A percentile compares a stretch with the other conserved stretches of the same genome.
These are phyloP conservation scores for Morelia viridis DNA, from an alignment of 2,797 vertebrate species.

Conservation along the genomic window DNA sequence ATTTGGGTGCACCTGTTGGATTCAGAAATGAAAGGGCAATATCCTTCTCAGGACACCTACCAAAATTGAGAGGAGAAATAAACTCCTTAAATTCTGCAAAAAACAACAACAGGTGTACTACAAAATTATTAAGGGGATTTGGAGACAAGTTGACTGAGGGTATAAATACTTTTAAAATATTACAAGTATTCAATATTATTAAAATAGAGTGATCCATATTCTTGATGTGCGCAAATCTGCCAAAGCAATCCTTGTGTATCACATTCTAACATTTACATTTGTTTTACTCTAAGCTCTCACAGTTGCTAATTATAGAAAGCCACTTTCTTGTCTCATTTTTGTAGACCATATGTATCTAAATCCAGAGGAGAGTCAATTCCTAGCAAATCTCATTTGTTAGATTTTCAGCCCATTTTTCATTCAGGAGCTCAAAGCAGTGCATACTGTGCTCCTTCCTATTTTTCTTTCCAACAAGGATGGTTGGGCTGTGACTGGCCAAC, in stretches of 20 bases:
- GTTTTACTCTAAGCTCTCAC: background rate
- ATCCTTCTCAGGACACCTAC: background rate
- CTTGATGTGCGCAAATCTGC: background rate
- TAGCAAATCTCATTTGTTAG: background rate
- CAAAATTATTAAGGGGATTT: background rate
- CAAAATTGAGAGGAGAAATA: background rate
- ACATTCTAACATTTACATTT: background rate
- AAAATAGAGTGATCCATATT: background rate
- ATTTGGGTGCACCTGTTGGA: background rate
- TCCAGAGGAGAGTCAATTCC: background rate
- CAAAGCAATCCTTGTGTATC: background rate
- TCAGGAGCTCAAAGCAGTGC: background rate
- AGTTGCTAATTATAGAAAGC: background rate
- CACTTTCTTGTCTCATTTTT: background rate
- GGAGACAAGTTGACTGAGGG: background rate
- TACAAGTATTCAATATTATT: background rate
- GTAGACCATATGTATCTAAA: background rate
- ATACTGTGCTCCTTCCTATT: background rate
- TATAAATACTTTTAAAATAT: background rate
- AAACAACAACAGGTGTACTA: background rate
- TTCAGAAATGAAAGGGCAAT: background rate
- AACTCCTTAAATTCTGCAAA: background rate
- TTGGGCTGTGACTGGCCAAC: background rate
- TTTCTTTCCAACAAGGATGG: background rate
- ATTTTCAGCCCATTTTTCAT: background rate